Percentiles rank a stretch among this genome's conserved stretches.
Evolutionary conservation across 2,797 vertebrate genomes (phyloP).

Genomic region (Sibirionetta formosa): DNA sequence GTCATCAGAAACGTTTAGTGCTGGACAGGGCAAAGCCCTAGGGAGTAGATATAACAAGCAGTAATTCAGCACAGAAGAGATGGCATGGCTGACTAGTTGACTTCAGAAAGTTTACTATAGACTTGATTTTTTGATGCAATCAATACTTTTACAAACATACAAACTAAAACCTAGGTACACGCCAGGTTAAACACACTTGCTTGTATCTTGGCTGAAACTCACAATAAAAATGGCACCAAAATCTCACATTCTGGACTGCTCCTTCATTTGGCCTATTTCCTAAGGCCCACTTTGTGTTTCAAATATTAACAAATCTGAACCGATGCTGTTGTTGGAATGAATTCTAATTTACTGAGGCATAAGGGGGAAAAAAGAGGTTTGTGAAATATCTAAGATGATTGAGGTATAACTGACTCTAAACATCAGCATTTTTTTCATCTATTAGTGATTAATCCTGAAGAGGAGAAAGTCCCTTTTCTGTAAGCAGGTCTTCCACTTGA

Average conservation of each 20-base stretch:
- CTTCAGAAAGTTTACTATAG: neutral
- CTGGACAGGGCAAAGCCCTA: constrained; percentile 37
- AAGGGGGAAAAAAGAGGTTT: neutral
- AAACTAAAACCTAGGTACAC: neutral
- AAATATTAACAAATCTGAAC: constrained; percentile 15
- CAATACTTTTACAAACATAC: neutral
- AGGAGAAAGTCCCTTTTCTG: constrained; percentile 8
- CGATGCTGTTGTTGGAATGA: neutral
- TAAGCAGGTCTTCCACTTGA: neutral
- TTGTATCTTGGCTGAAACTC: neutral
- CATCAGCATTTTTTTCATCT: constrained; percentile 6
- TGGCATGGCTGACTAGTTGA: neutral
- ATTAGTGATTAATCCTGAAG: neutral
- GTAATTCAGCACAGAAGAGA: neutral
- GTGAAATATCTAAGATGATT: neutral
- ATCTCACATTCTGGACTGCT: neutral
- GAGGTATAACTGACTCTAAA: constrained; percentile 7
- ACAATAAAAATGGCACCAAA: neutral
- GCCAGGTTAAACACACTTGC: neutral
- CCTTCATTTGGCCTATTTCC: neutral
- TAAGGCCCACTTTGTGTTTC: neutral
- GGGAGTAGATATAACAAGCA: constrained; percentile 19
- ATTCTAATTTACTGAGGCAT: neutral
- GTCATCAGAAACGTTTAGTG: constrained; percentile 10
- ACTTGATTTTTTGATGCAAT: neutral